Conservation (phyloP, 2,888 invertebrate species). For the Zaprionus bogoriensis region DNA sequence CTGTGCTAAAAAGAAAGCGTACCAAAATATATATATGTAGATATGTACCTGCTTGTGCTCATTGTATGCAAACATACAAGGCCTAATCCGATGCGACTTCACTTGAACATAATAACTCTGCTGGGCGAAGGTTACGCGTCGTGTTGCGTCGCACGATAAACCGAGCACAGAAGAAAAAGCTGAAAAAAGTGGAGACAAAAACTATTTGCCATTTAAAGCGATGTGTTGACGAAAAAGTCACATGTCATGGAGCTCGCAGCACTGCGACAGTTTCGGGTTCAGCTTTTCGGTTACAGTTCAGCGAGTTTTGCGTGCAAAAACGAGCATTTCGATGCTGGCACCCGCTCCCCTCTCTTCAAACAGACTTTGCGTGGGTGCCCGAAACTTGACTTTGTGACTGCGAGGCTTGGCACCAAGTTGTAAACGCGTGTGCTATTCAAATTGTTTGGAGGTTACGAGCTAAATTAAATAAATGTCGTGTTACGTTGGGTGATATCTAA, state of each 20-base stretch:
- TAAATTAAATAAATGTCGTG: not conserved
- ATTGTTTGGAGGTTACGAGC: conserved; percentile 1
- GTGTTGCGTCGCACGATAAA: not conserved
- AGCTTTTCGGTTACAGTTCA: conserved; percentile 46
- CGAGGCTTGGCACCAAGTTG: too few species aligned
- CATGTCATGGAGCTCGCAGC: conserved; percentile 31
- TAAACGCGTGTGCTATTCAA: not conserved
- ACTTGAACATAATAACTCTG: not conserved
- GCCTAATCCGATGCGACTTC: conserved; percentile 11
- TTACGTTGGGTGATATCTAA: not conserved
- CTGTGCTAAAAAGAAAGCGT: conserved; percentile 51
- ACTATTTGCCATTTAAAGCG: conserved; percentile 25
- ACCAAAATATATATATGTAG: conserved; percentile 10
- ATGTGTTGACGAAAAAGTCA: conserved; percentile 37
- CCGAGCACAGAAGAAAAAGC: not conserved
- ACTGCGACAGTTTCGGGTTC: conserved; percentile 5
- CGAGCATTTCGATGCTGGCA: not conserved
- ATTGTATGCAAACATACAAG: not conserved
- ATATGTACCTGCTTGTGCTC: not conserved
- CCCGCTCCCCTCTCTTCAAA: not conserved
- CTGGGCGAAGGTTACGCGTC: conserved; percentile 3
- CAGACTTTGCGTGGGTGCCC: conserved; percentile 34
- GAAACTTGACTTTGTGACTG: conserved; percentile 25
- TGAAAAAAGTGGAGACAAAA: too few species aligned
- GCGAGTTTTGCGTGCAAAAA: conserved; percentile 33